Conservation (phyloP, 2,113 vertebrate genomes). For the Amphiprion percula region DNA sequence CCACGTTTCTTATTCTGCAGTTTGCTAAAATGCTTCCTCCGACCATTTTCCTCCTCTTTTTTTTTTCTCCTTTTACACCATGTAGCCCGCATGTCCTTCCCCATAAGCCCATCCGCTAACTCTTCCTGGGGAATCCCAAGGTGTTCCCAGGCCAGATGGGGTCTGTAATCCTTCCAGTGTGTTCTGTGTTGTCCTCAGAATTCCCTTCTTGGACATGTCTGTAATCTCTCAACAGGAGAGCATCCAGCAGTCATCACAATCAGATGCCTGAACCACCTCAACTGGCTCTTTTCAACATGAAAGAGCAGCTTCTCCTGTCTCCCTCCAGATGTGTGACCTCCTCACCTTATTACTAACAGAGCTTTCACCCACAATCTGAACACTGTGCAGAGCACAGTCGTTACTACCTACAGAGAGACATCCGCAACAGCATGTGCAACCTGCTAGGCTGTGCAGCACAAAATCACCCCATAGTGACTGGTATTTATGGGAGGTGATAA, state of each 20-base stretch:
- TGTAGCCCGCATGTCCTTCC: neutral
- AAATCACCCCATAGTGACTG: neutral
- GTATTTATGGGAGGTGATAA: neutral
- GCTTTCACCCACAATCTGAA: neutral
- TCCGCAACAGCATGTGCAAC: neutral
- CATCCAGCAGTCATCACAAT: neutral
- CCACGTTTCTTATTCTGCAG: neutral
- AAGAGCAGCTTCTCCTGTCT: neutral
- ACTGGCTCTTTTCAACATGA: neutral
- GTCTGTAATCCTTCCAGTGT: neutral
- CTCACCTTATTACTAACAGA: neutral
- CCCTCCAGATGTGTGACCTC: slow-evolving; percentile 2
- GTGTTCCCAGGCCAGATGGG: neutral
- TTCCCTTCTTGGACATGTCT: neutral
- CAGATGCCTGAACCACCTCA: neutral
- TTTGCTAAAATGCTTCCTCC: neutral
- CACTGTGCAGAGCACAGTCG: neutral
- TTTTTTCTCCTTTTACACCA: too few species aligned
- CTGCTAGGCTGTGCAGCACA: neutral
- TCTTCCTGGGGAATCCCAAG: too few species aligned
- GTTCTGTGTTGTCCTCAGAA: neutral
- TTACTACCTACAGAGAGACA: neutral
- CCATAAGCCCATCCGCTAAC: too few species aligned
- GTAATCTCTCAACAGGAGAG: neutral
- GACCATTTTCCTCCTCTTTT: too few species aligned